Evolutionary conservation across 2,797 vertebrate species (phyloP).

Genomic region (Periophthalmus magnuspinnatus): DNA sequence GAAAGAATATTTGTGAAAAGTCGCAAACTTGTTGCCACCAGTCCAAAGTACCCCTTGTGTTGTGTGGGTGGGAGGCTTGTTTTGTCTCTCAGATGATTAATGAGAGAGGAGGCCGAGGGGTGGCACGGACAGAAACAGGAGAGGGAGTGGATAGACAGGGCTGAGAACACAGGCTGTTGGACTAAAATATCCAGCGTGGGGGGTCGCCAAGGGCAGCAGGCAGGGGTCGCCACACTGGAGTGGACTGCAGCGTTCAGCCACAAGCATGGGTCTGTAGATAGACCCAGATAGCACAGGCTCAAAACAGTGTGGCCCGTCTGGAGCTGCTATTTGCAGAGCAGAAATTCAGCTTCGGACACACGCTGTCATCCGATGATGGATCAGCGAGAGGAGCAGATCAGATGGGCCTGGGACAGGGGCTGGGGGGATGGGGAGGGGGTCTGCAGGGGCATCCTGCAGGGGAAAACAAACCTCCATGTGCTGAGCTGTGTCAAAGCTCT

Average conservation of each 20-base stretch:
- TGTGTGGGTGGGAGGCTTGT: conserved; percentile 67
- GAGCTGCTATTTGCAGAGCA: conserved; percentile 81
- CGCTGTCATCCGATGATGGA: conserved; percentile 79
- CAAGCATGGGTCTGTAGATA: conserved; percentile 77
- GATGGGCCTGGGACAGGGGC: conserved; percentile 20
- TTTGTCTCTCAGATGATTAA: conserved; percentile 83
- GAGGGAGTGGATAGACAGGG: conserved; percentile 39
- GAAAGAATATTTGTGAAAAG: conserved; percentile 76
- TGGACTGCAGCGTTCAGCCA: conserved; percentile 55
- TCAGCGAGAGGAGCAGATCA: conserved; percentile 58
- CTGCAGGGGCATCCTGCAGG: conserved; percentile 44
- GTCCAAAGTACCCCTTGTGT: conserved; percentile 72
- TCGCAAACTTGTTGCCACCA: conserved; percentile 80
- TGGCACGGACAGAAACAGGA: conserved; percentile 37
- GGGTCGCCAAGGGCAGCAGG: conserved; percentile 47
- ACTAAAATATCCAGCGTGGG: conserved; percentile 79
- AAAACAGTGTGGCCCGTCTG: conserved; percentile 70
- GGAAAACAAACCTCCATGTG: conserved; percentile 56
- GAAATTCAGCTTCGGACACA: conserved; percentile 77
- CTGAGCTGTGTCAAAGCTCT: conserved; percentile 25
- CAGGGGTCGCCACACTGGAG: conserved; percentile 42
- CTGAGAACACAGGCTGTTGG: conserved; percentile 31
- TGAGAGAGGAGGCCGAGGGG: conserved; percentile 40
- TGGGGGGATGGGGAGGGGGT: conserved; percentile 19
- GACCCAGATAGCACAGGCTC: conserved; percentile 61